Base-by-base conservation (phyloP, 2,113 vertebrate species). In the Rhizomys pruinosus region DNA sequence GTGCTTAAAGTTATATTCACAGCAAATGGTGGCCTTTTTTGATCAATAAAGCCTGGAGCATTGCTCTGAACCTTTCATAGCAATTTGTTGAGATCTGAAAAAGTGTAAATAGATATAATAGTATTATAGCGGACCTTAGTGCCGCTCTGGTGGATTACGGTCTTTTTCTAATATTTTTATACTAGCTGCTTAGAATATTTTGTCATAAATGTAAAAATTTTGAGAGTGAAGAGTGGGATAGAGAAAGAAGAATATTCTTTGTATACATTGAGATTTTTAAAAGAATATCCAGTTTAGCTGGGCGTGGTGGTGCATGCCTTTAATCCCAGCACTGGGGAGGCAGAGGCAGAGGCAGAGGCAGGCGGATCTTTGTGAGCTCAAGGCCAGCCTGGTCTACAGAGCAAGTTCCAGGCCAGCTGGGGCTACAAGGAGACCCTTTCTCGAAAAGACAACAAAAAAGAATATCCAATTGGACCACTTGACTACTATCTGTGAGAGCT, bases 141-240 rank as follows among this genome's bases (percentile, higher is more conserved):
- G 59, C 22, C 4, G 17, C 20, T 11, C 9, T 77, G 55, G 66
- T 47, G 3, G 34, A 76, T 95, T 59, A 92, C 84, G 57, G n/a
- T 42, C n/a, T 39, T 52, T 89, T 76, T 23, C 27, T 88, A 74
- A 78, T 2, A 84, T 86, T 92, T 82, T 16, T 84, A 23, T 66
- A 13, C 22, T 87, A 64, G 77, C 52, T 89, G 22, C 84, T 86
- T 87, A 25, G 47, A 79, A 87, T 23, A 1, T 73, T 80, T 95
- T 47, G 52, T 39, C 47, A 85, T 68, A 72, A 90, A 76, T 27
- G 42, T 84, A 82, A 79, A 63, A 42, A 27, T 52, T 74, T 80
- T 17, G 63, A 15, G 13, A 74, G 11, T 81, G 16, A 84, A 73
- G n/a, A 61, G 29, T 72, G 19, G n/a, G 29, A 59, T 29, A n/a